Conservation (phyloP, 2,888 invertebrate species). For the Margaritifera margaritifera region DNA sequence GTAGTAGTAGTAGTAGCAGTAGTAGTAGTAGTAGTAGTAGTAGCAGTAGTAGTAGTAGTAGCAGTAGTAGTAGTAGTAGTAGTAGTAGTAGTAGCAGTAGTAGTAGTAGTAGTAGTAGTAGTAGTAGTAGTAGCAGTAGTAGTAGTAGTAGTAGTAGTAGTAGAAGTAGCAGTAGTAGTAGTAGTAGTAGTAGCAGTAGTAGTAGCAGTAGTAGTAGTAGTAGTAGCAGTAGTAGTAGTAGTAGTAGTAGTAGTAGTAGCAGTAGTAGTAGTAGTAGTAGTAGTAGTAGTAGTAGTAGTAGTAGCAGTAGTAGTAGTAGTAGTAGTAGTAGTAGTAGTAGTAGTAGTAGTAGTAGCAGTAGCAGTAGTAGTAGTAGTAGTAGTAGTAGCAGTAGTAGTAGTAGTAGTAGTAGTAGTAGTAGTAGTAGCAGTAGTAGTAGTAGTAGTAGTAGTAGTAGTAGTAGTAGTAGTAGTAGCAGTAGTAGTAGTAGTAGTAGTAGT, state of each 20-base stretch:
- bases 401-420: conserved; percentile 11
- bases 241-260: conserved; percentile 9
- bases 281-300: conserved; percentile 16
- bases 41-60: not conserved
- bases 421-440: conserved; percentile 6
- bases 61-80: conserved; percentile 7
- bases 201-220: conserved; percentile 7
- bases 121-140: conserved; percentile 5
- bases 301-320: conserved; percentile 16
- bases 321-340: conserved; percentile 17
- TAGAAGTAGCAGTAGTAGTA: conserved; percentile 7
- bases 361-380: conserved; percentile 4
- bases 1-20: conserved; percentile 8
- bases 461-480: conserved; percentile 8
- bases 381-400: conserved; percentile 12
- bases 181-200: conserved; percentile 8
- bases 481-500: conserved; percentile 8
- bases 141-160: conserved; percentile 6
- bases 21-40: not conserved
- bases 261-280: conserved; percentile 9
- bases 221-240: conserved; percentile 6
- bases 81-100: conserved; percentile 12
- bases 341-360: conserved; percentile 11
- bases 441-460: conserved; percentile 5
- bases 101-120: conserved; percentile 10